Base-by-base conservation (phyloP, 2,113 vertebrate genomes). In the Ctenodactylus gundi region DNA sequence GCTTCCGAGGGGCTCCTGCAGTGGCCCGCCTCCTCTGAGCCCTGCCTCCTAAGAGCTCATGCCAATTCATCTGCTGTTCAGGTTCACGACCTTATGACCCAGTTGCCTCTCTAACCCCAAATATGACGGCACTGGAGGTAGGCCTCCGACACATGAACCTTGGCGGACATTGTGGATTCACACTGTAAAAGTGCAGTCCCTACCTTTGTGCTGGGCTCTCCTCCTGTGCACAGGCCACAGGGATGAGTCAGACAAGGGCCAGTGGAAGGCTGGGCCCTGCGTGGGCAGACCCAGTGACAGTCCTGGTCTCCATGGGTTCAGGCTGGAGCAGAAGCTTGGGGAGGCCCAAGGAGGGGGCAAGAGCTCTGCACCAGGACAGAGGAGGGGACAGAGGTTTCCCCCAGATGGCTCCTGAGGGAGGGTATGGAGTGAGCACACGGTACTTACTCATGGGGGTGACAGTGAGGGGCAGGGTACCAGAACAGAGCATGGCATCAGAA, bases 201-300 rank as follows among this genome's bases (percentile, higher is more conserved):
- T 7, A 29, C 0, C 17, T 67, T 20, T 29, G 83, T 39, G 11
- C 68, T 0, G 4, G 13, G 39, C 41, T 14, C 53, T 70, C 6
- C 36, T n/a, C n/a, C n/a, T 8, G 27, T 23, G 31, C 10, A 0
- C 3, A 1, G 85, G 36, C n/a, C 86, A 55, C 39, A 18, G 60
- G 60, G 23, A 31, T 10, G 31, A 68, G 34, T 72, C 46, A 14
- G 46, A 72, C 8, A 0, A 3, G 34, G 49, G 25, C 36, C 7
- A 1, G 7, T 2, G 18, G n/a, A n/a, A 75, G 57, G n/a, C 51
- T 18, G 44, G 51, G 36, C 25, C 4, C 62, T 15, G 0, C 11
- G 4, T 44, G 36, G 17, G 41, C 0, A 25, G 51, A 34, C 49
- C 34, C 17, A 31, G 39, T 20, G 73, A 64, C 49, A 84, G 41